Evolutionary conservation across 2,888 invertebrate genomes (phyloP).

Genomic region (Troides helena): DNA sequence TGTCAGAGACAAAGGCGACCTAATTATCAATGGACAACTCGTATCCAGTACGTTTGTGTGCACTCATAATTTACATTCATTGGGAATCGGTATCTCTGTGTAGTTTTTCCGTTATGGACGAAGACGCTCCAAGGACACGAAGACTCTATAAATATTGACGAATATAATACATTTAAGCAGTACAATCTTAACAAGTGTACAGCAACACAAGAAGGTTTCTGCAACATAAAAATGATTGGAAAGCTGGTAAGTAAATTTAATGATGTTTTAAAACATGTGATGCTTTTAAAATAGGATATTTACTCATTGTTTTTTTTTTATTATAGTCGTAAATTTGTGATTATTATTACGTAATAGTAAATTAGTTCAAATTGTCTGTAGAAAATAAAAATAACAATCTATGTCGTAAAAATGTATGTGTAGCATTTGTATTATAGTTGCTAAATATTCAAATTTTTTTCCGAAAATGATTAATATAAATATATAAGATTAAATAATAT

Average conservation of each 20-base stretch:
- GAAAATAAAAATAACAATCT: too few species aligned
- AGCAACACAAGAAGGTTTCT: slow-evolving; percentile 41
- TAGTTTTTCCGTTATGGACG: slow-evolving; percentile 69
- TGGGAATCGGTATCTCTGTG: slow-evolving; percentile 63
- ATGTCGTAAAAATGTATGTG: too few species aligned
- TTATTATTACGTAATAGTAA: too few species aligned
- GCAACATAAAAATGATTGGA: slow-evolving; percentile 52
- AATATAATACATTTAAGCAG: slow-evolving; percentile 35
- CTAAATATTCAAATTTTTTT: too few species aligned
- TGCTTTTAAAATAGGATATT: too few species aligned
- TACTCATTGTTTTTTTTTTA: too few species aligned
- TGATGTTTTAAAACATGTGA: not conserved
- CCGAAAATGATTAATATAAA: too few species aligned
- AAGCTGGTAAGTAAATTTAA: slow-evolving; percentile 62
- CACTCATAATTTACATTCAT: slow-evolving; percentile 69
- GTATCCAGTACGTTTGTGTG: slow-evolving; percentile 61
- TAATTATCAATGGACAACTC: slow-evolving; percentile 67
- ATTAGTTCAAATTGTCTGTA: too few species aligned
- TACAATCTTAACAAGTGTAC: slow-evolving; percentile 35
- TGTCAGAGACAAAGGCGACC: slow-evolving; percentile 62
- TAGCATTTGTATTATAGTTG: too few species aligned
- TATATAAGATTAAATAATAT: too few species aligned
- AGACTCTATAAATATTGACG: slow-evolving; percentile 63
- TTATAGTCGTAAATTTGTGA: too few species aligned
- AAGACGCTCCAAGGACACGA: slow-evolving; percentile 62